Evolutionary conservation across 2,888 invertebrate species (phyloP), one percentile per base, ranked within the genome.

Genomic region (Conchocele bisecta): DNA sequence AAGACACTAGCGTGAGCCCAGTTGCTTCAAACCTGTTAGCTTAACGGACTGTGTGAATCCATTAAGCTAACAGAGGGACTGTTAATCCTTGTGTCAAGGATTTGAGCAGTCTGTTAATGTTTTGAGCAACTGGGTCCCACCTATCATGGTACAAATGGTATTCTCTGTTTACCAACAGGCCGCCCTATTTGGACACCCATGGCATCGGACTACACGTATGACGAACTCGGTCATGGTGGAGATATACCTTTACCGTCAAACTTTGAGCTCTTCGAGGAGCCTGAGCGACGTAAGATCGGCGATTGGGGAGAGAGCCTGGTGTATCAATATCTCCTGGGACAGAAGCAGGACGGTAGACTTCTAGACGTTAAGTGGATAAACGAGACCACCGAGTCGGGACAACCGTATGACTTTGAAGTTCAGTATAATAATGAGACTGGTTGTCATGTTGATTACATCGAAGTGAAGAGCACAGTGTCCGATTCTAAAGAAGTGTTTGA

Each of bases 261-360:
- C 9, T 22, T 80, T 3, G 33, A 50, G 7, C 54, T 79, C 6
- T 61, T 53, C 1, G 60, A 64, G 2, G 75, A 72, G 2, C 65
- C 77, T 5, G 73, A 59, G 6, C 71, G 58, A n/a, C 39, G 63
- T 0, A 81, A 75, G 24, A 75, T 89, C 5, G 90, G 88, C 1
- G 79, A 81, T 7, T 88, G 87, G 87, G 90, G 90, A 11, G 90
- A 90, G 65, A 46, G 31, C 3, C 76, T 89, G 5, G 89, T 90
- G 13, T 78, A 82, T 31, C 74, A 86, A 37, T 89, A 87, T 64
- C 79, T 90, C 5, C 60, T 79, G 24, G 68, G 78, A 41, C 83
- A 85, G 77, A 78, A 80, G 56, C 71, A 70, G 0, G 29, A 56
- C 0, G 72, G 84, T 33, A 74, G 73, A 20, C 85, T 87, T 2